Evolutionary conservation across 2,797 vertebrate species (phyloP), one percentile per base, ranked within the genome.

Genomic region (Schizopygopsis pylzovi): DNA sequence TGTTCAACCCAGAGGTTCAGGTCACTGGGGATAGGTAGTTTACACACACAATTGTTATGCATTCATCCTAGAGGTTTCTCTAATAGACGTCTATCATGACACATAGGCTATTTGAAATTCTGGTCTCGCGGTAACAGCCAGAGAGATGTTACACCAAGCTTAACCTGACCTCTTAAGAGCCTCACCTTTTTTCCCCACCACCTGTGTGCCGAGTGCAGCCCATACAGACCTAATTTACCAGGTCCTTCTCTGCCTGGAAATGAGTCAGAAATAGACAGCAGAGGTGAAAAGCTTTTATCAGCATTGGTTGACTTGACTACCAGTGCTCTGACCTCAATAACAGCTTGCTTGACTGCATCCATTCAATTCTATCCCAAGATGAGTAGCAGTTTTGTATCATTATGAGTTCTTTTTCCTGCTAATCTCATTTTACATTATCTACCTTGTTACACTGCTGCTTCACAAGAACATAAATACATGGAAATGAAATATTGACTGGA

Each of bases 151-250:
- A 79, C 39, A 79, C 41, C 11, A n/a, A 71, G 83, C 79, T 85
- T 76, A 85, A 12, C 37, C 83, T 85, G 83, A 85, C 83, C 83
- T 78, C 22, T 70, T 22, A n/a, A 68, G n/a, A 70, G 61, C 41
- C 75, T 45, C 15, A 12, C 16, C 16, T 70, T 33, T 28, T 11
- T 47, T 18, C 16, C 28, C 25, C 16, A 70, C 28, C 81, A 78
- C 70, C 61, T 45, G 39, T 11, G 6, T 70, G 12, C 9, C 47
- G 82, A 78, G 18, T 45, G 70, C 79, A 86, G 87, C 67, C 79
- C 43, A 43, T 33, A 28, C 47, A 82, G 52, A 77, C 86, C 10
- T 80, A 41, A 83, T 86, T 49, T 59, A 73, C 81, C 67, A 56
- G 33, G 82, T 56, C 52, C 63, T 71, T 15, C 65, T 79, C 49